A percentile compares a stretch with the other conserved stretches of the same genome.
phyloP scores from a whole-genome alignment of 2,888 invertebrate genomes.

The Cheilosia vernalis region DNA sequence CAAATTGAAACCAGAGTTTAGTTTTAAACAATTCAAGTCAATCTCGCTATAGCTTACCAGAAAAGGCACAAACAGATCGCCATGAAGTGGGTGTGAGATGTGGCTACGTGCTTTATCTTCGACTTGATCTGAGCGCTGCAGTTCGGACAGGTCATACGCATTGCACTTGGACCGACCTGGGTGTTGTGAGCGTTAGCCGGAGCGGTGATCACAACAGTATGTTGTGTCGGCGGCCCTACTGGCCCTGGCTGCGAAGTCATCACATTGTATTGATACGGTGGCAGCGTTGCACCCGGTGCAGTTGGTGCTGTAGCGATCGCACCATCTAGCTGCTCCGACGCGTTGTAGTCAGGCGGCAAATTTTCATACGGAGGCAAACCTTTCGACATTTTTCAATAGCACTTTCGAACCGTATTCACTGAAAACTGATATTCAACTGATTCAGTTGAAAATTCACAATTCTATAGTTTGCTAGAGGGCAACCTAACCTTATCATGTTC shows the following conservation, averaged over 20 bases:
- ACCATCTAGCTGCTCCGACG: neutral
- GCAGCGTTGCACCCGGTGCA: neutral
- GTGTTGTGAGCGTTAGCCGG: neutral
- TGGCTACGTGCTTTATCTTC: conserved; percentile 15
- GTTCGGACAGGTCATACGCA: conserved; percentile 37
- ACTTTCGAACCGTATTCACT: neutral
- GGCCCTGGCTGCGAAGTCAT: neutral
- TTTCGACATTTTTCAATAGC: neutral
- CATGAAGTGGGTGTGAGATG: conserved; percentile 33
- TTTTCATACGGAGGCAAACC: conserved; percentile 13
- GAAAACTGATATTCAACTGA: conserved; percentile 5
- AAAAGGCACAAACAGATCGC: conserved; percentile 62
- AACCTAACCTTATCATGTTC: neutral
- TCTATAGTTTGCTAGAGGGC: neutral
- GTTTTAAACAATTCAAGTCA: neutral
- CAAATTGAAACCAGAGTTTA: neutral
- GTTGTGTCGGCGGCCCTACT: neutral
- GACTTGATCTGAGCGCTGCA: conserved; percentile 25
- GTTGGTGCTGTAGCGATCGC: neutral
- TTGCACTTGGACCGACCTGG: conserved; percentile 32
- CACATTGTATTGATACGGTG: neutral
- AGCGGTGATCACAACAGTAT: neutral
- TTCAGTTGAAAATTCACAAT: neutral
- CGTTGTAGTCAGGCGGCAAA: conserved; percentile 39
- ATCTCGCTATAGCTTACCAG: conserved; percentile 57